These are phyloP conservation scores for Ditula angustiorana DNA, from an alignment of 2,888 invertebrate genomes.

Conservation along the genomic window DNA sequence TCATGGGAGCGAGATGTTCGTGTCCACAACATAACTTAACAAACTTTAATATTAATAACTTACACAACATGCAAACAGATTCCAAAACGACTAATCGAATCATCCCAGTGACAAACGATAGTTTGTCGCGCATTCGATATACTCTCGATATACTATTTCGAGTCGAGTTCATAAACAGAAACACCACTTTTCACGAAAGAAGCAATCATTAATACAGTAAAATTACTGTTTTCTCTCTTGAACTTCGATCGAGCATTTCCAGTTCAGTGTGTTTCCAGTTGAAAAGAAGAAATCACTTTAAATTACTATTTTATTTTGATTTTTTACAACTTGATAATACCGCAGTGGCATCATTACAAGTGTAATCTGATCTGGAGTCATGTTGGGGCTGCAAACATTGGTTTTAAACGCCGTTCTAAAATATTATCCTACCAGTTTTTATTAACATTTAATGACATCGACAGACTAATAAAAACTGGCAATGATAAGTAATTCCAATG, in stretches of 20 bases:
- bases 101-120: background rate
- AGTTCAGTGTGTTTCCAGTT: constrained; percentile 59
- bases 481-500: constrained; percentile 53
- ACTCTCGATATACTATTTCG: constrained; percentile 41
- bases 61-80: constrained; percentile 46
- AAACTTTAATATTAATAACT: constrained; percentile 41
- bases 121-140: constrained; percentile 32
- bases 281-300: constrained; percentile 55
- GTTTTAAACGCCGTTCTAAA: constrained; percentile 40
- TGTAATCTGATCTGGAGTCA: constrained; percentile 54
- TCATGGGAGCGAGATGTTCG: constrained; percentile 99
- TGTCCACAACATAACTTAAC: constrained; percentile 89
- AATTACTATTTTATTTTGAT: constrained; percentile 51
- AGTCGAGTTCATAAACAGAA: constrained; percentile 3
- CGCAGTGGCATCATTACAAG: constrained; percentile 31
- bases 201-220: background rate
- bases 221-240: constrained; percentile 41
- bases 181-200: constrained; percentile 15
- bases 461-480: background rate
- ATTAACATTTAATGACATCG: background rate
- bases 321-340: constrained; percentile 50
- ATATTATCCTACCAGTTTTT: constrained; percentile 1
- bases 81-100: constrained; percentile 35
- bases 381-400: constrained; percentile 63
- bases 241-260: constrained; percentile 52